A percentile compares a stretch with the other conserved stretches of the same genome.
Conservation (phyloP, 2,888 invertebrate species). For the Ctena decussata region DNA sequence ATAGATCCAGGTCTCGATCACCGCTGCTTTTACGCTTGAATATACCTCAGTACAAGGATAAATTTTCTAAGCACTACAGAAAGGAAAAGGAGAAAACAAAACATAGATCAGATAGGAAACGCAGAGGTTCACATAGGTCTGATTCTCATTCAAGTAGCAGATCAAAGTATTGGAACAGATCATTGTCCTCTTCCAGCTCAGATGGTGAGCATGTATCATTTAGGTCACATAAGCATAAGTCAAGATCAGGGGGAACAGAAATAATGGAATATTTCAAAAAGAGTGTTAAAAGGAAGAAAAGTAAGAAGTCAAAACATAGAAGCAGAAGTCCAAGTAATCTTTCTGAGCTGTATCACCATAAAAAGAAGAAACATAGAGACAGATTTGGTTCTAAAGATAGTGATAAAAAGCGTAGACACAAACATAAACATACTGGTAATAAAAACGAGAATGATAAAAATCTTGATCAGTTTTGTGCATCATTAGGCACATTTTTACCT, state of each 20-base stretch:
- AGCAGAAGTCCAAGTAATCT: not conserved
- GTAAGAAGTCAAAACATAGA: slow-evolving; percentile 47
- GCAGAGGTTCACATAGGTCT: not conserved
- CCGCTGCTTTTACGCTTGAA: not conserved
- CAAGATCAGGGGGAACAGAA: slow-evolving; percentile 63
- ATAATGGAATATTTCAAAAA: slow-evolving; percentile 66
- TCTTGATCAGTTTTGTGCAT: not conserved
- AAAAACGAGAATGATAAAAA: not conserved
- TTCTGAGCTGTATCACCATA: not conserved
- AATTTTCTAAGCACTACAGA: slow-evolving; percentile 4
- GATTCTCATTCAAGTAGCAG: not conserved
- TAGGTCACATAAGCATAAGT: slow-evolving; percentile 51
- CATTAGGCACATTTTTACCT: no score
- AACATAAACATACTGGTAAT: not conserved
- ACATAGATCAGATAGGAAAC: slow-evolving; percentile 5
- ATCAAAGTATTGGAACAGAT: slow-evolving; percentile 22
- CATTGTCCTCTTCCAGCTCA: slow-evolving; percentile 44
- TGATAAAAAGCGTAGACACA: not conserved
- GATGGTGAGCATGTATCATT: slow-evolving; percentile 50
- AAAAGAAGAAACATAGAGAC: not conserved
- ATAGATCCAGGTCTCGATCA: not conserved
- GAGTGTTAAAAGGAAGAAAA: slow-evolving; percentile 66
- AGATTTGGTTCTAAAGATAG: not conserved
- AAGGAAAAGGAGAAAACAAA: not conserved
- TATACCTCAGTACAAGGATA: slow-evolving; percentile 11